phyloP scores from a whole-genome alignment of 2,113 vertebrate species.

The Austrofundulus limnaeus region DNA sequence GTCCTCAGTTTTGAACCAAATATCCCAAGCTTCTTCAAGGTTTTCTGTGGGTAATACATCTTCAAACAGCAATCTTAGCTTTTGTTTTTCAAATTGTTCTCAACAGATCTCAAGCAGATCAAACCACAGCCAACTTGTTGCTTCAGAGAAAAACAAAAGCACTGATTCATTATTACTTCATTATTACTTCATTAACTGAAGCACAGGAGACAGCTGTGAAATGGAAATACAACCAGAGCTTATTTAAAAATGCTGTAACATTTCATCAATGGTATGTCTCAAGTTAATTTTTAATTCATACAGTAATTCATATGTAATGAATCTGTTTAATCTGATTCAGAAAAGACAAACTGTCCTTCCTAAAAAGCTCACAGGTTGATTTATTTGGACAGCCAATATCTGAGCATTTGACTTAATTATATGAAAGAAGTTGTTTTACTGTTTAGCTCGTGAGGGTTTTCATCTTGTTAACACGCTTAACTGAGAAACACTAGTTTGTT shows the following conservation, averaged over 20 bases:
- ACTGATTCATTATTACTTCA: conserved; percentile 41
- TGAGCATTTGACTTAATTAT: conserved; percentile 3
- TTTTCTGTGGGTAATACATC: conserved; percentile 18
- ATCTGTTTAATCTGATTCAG: conserved; percentile 19
- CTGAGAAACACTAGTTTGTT: conserved; percentile 6
- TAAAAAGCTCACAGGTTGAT: conserved; percentile 4
- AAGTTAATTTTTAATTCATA: background rate
- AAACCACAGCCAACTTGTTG: conserved; percentile 28
- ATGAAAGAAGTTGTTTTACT: conserved; percentile 1
- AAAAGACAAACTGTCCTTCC: background rate
- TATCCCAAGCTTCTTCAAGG: conserved; percentile 19
- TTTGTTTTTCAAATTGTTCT: conserved; percentile 1
- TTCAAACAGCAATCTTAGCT: conserved; percentile 5
- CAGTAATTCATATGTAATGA: conserved; percentile 3
- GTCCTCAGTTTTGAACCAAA: background rate
- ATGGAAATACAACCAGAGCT: background rate
- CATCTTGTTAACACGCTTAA: background rate
- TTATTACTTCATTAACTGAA: conserved; percentile 34
- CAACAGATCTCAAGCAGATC: conserved; percentile 14
- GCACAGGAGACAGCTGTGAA: background rate
- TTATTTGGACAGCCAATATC: background rate
- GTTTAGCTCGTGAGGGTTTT: conserved; percentile 3
- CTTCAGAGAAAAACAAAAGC: conserved; percentile 32
- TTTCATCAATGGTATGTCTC: conserved; percentile 12
- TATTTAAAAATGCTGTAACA: background rate